A percentile compares a stretch with the other conserved stretches of the same genome.
phyloP scores from a whole-genome alignment of 2,888 invertebrate species.

The Agriopis leucophaearia region DNA sequence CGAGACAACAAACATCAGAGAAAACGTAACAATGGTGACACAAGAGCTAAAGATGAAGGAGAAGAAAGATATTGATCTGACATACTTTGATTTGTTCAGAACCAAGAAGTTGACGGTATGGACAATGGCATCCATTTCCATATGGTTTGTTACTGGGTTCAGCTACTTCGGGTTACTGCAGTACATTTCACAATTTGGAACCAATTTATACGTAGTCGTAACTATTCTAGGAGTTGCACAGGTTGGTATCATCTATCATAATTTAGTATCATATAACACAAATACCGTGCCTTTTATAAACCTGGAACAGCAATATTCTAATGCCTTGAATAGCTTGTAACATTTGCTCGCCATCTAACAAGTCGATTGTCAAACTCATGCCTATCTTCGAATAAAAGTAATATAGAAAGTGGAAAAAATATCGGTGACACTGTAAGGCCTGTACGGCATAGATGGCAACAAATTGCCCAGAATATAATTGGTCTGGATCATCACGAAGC shows the following conservation, averaged over 20 bases:
- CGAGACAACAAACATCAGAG: slow-evolving; percentile 53
- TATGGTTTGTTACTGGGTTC: slow-evolving; percentile 60
- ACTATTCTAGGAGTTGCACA: slow-evolving; percentile 60
- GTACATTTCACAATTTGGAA: slow-evolving; percentile 59
- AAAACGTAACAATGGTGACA: slow-evolving; percentile 54
- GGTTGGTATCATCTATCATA: slow-evolving; percentile 51
- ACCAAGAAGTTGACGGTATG: slow-evolving; percentile 54
- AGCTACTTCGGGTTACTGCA: slow-evolving; percentile 66
- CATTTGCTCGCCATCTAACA: too few species aligned
- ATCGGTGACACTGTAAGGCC: too few species aligned
- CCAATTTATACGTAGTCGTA: slow-evolving; percentile 59
- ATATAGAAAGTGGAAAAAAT: too few species aligned
- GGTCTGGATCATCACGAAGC: too few species aligned
- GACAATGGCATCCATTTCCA: slow-evolving; percentile 52
- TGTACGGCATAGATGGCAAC: too few species aligned
- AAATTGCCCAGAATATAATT: too few species aligned
- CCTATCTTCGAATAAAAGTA: too few species aligned
- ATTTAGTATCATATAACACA: neutral
- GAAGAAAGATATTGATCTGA: slow-evolving; percentile 44
- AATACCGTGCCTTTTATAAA: too few species aligned
- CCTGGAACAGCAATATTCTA: too few species aligned
- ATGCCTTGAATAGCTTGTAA: too few species aligned
- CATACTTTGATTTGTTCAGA: slow-evolving; percentile 61
- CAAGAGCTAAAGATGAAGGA: slow-evolving; percentile 52
- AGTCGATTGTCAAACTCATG: too few species aligned